Percentiles rank a stretch among this genome's conserved stretches.
Evolutionary conservation across 2,888 invertebrate genomes (phyloP).

Genomic region (Athrips mouffetella): DNA sequence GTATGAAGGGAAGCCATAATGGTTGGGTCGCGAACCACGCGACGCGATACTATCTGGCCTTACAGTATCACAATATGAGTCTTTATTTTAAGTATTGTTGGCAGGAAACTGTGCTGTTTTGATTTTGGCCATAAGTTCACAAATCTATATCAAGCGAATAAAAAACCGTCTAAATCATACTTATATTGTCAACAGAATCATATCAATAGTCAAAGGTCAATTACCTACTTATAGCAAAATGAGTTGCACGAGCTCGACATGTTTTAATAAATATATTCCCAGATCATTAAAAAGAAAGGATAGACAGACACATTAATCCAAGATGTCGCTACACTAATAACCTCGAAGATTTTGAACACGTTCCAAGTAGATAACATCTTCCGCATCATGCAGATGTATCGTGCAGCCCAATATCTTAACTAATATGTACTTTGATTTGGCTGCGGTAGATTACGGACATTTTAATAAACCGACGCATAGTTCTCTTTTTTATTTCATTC

Average conservation of each 20-base stretch:
- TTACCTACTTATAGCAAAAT: conserved; percentile 3
- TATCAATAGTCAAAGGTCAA: conserved; percentile 10
- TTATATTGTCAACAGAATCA: background rate
- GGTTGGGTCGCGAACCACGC: conserved; percentile 37
- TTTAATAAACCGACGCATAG: conserved; percentile 19
- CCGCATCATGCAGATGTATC: conserved; percentile 55
- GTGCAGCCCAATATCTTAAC: conserved; percentile 46
- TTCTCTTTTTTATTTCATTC: conserved; percentile 23
- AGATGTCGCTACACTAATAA: conserved; percentile 51
- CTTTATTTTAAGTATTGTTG: conserved; percentile 53
- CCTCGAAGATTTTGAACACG: conserved; percentile 60
- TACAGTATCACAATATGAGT: conserved; percentile 36
- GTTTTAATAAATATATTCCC: conserved; percentile 6
- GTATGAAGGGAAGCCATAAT: conserved; percentile 64
- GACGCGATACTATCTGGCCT: conserved; percentile 47
- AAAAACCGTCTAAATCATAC: background rate
- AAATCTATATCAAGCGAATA: background rate
- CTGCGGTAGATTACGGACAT: conserved; percentile 15
- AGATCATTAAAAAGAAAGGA: conserved; percentile 36
- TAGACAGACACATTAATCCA: conserved; percentile 46
- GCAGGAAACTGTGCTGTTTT: conserved; percentile 46
- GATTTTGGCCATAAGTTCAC: conserved; percentile 39
- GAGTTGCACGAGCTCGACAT: background rate
- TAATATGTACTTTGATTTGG: conserved; percentile 31
- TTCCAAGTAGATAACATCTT: conserved; percentile 63